These are phyloP conservation scores for Scaptomyza caliginosa DNA, from an alignment of 2,888 invertebrate species.

Conservation along the genomic window DNA sequence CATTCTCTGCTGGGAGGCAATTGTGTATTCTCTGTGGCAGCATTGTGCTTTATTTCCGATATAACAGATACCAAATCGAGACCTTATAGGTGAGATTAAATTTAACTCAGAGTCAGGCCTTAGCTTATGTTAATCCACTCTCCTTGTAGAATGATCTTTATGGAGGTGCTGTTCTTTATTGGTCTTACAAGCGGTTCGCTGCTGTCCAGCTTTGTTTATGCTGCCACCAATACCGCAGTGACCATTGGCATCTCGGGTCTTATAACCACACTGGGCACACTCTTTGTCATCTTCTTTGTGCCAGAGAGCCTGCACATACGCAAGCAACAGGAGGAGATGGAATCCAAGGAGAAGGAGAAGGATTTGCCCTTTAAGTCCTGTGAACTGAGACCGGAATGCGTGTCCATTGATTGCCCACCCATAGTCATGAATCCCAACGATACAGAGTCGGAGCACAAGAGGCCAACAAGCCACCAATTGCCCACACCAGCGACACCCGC, in stretches of 20 bases:
- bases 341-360: slow-evolving; percentile 36
- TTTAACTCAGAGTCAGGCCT: not conserved
- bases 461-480: slow-evolving; percentile 21
- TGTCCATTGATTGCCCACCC: slow-evolving; percentile 47
- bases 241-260: slow-evolving; percentile 79
- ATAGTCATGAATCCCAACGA: slow-evolving; percentile 38
- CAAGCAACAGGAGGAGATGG: slow-evolving; percentile 35
- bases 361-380: slow-evolving; percentile 38
- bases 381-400: slow-evolving; percentile 51
- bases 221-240: slow-evolving; percentile 75
- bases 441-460: not conserved
- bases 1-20: slow-evolving; percentile 87
- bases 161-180: slow-evolving; percentile 86
- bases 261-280: slow-evolving; percentile 69
- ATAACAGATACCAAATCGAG: slow-evolving; percentile 86
- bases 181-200: slow-evolving; percentile 87
- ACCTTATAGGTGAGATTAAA: slow-evolving; percentile 85
- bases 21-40: slow-evolving; percentile 86
- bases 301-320: slow-evolving; percentile 79
- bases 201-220: slow-evolving; percentile 86
- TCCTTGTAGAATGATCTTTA: slow-evolving; percentile 86
- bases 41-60: slow-evolving; percentile 88
- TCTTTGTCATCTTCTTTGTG: slow-evolving; percentile 74
- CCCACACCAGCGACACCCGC: slow-evolving; percentile 51
- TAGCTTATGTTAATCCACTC: not conserved